Conservation (phyloP, 1,140 invertebrate species). For the Ridgeia piscesae region DNA sequence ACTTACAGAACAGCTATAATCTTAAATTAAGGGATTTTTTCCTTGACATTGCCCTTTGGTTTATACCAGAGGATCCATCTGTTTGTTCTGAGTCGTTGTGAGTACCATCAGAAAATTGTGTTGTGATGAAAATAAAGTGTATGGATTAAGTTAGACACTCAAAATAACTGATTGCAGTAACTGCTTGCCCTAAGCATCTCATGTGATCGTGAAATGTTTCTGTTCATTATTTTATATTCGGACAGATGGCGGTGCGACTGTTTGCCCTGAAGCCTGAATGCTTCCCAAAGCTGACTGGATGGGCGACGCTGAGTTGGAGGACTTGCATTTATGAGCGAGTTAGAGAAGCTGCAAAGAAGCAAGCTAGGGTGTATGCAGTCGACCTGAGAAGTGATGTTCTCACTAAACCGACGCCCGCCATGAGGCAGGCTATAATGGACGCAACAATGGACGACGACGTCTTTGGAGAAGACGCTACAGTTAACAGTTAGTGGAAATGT, state of each 20-base stretch:
- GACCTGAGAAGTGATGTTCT: conserved; percentile 76
- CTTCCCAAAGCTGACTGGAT: not conserved
- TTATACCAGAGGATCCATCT: too few relatives aligned
- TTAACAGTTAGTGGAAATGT: conserved; percentile 73
- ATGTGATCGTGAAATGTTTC: too few relatives aligned
- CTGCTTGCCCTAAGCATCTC: too few relatives aligned
- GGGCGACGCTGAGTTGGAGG: conserved; percentile 1
- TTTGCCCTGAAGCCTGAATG: not conserved
- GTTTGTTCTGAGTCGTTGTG: too few relatives aligned
- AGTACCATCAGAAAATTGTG: too few relatives aligned
- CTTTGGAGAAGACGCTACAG: conserved; percentile 88
- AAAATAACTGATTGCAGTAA: too few relatives aligned
- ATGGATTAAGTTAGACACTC: too few relatives aligned
- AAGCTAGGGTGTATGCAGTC: conserved; percentile 50
- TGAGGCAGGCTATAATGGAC: conserved; percentile 83
- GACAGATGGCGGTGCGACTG: not conserved
- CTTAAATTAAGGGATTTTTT: too few relatives aligned
- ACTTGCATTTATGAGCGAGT: not conserved
- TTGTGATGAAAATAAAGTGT: too few relatives aligned
- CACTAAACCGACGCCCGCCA: conserved; percentile 75
- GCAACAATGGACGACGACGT: conserved; percentile 92
- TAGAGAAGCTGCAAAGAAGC: not conserved
- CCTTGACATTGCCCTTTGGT: too few relatives aligned
- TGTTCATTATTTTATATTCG: too few relatives aligned
- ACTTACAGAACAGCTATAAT: too few relatives aligned